Conservation (phyloP, 2,113 vertebrate genomes). For the Pomatostomus ruficeps region DNA sequence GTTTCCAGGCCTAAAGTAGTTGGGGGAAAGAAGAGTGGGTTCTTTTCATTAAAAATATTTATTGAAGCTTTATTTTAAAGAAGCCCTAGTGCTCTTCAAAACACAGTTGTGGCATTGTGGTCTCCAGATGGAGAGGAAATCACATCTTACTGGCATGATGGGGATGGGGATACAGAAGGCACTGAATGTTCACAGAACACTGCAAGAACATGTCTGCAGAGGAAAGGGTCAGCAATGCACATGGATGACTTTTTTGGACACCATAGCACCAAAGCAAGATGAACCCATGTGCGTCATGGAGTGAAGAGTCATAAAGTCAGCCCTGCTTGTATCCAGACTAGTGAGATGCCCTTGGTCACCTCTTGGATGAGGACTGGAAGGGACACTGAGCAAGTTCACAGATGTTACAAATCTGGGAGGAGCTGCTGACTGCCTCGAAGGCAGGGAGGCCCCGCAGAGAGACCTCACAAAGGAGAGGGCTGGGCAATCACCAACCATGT, state of each 20-base stretch:
- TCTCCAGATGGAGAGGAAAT: background rate
- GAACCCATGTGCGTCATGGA: background rate
- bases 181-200: background rate
- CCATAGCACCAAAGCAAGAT: background rate
- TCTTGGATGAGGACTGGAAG: background rate
- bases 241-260: rapidly evolving
- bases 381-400: background rate
- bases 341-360: background rate
- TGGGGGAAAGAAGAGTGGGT: background rate
- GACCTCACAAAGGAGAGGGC: background rate
- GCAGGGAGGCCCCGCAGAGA: background rate
- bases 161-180: background rate
- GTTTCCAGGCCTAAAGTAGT: background rate
- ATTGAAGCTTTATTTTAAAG: background rate
- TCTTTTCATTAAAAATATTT: background rate
- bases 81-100: background rate
- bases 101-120: background rate
- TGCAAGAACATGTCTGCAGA: background rate
- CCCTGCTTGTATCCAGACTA: background rate
- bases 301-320: background rate
- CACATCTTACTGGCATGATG: background rate
- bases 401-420: background rate
- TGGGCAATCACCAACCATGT: background rate
- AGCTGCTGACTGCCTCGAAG: rapidly evolving
- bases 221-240: background rate